phyloP scores from a whole-genome alignment of 2,113 vertebrate species.

The Pterocles gutturalis region DNA sequence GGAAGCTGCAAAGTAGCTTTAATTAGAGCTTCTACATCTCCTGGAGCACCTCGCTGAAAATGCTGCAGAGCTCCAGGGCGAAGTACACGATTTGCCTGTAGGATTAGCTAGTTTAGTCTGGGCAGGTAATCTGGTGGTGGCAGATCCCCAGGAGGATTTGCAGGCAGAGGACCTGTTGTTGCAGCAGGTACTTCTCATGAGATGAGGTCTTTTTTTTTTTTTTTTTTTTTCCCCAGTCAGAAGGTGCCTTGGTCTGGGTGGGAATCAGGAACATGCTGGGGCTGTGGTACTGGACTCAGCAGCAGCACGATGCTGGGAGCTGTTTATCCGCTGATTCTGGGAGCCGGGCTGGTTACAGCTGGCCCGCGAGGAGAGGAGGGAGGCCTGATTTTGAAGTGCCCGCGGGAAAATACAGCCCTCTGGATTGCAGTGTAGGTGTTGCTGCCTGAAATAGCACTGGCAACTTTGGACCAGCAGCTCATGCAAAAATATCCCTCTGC shows the following conservation, averaged over 20 bases:
- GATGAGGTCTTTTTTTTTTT: background rate
- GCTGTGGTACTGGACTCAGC: background rate
- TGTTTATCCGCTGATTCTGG: background rate
- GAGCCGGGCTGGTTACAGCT: background rate
- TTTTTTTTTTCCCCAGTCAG: fast-evolving
- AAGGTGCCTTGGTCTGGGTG: background rate
- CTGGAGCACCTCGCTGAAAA: slow-evolving; percentile 12
- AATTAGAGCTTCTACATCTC: background rate
- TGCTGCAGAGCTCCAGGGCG: background rate
- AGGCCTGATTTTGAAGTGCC: slow-evolving; percentile 18
- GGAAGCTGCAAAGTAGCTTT: background rate
- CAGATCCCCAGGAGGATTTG: slow-evolving; percentile 43
- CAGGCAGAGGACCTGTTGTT: slow-evolving; percentile 12
- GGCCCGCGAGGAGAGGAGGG: background rate
- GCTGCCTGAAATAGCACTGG: slow-evolving; percentile 50
- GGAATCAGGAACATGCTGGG: background rate
- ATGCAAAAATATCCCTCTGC: background rate
- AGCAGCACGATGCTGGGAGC: background rate
- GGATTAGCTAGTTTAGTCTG: slow-evolving; percentile 48
- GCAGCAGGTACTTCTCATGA: background rate
- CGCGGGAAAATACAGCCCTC: slow-evolving; percentile 31
- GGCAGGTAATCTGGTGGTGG: slow-evolving; percentile 29
- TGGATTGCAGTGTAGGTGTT: slow-evolving; percentile 57
- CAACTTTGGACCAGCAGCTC: slow-evolving; percentile 22
- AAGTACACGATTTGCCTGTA: background rate